These are phyloP conservation scores for Melinaea marsaeus DNA, from an alignment of 2,888 invertebrate species.

Conservation along the genomic window DNA sequence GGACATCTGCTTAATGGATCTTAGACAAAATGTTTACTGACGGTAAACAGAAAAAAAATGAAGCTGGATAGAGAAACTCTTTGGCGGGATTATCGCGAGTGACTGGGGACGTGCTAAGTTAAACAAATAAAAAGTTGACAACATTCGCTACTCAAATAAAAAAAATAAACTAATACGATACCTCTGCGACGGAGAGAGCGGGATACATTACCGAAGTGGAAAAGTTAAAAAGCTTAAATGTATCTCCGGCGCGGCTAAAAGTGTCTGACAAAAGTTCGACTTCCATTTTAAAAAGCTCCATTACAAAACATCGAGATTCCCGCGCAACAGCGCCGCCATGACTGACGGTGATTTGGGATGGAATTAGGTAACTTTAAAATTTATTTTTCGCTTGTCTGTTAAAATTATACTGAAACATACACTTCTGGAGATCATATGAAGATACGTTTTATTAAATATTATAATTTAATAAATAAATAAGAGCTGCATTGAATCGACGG, in stretches of 20 bases:
- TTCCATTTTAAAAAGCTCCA: constrained; percentile 79
- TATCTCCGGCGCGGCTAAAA: constrained; percentile 77
- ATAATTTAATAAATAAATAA: constrained; percentile 8
- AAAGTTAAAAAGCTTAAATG: constrained; percentile 79
- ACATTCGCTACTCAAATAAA: constrained; percentile 55
- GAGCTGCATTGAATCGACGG: constrained; percentile 5
- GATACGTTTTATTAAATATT: constrained; percentile 2
- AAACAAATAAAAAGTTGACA: constrained; percentile 61
- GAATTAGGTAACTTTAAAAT: constrained; percentile 75
- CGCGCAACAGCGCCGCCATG: constrained; percentile 65
- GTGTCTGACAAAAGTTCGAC: constrained; percentile 79
- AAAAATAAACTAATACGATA: constrained; percentile 66
- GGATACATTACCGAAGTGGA: constrained; percentile 78
- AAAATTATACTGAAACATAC: not conserved
- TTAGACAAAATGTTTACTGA: constrained; percentile 69
- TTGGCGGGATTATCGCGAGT: constrained; percentile 63
- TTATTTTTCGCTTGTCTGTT: constrained; percentile 46
- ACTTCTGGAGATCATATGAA: not conserved
- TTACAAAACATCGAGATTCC: constrained; percentile 78
- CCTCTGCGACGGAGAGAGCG: constrained; percentile 67
- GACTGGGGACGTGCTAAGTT: constrained; percentile 51
- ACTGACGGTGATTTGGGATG: constrained; percentile 59
- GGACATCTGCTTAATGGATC: constrained; percentile 76
- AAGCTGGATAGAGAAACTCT: constrained; percentile 53
- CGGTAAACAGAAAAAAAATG: constrained; percentile 52